A percentile compares a stretch with the other conserved stretches of the same genome.
phyloP scores from a whole-genome alignment of 2,113 vertebrate species.

The Notarius lentiginosus region DNA sequence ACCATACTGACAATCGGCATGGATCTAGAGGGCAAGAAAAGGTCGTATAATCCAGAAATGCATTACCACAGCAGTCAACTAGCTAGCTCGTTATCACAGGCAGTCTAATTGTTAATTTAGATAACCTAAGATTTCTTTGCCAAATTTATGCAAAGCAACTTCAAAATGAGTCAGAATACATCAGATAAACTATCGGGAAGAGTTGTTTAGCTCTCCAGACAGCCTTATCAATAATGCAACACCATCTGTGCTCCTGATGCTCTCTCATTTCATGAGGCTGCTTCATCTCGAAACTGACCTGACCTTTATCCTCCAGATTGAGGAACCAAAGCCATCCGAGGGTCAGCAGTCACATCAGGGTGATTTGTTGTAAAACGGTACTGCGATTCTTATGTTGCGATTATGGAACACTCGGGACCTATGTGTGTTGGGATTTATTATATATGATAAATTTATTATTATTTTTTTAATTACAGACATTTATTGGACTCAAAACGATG shows the following conservation, averaged over 20 bases:
- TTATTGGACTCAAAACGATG: background rate
- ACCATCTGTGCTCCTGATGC: constrained; percentile 49
- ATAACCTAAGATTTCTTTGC: background rate
- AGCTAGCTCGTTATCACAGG: background rate
- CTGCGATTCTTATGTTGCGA: background rate
- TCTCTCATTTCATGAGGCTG: constrained; percentile 9
- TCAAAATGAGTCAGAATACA: background rate
- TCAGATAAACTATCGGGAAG: background rate
- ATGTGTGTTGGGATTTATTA: background rate
- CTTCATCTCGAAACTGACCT: constrained; percentile 21
- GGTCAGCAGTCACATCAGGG: background rate
- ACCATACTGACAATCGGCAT: background rate
- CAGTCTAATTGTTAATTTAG: background rate
- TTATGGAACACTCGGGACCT: background rate
- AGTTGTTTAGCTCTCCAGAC: background rate
- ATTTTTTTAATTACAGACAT: background rate
- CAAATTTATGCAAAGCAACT: background rate
- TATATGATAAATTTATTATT: background rate
- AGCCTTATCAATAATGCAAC: constrained; percentile 42
- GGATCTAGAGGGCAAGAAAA: background rate
- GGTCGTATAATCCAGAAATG: background rate
- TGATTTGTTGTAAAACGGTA: background rate
- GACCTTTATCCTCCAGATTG: background rate
- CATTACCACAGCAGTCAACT: background rate
- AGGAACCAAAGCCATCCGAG: background rate